Conservation (phyloP, 2,113 vertebrate genomes). For the Thamnaconus septentrionalis region DNA sequence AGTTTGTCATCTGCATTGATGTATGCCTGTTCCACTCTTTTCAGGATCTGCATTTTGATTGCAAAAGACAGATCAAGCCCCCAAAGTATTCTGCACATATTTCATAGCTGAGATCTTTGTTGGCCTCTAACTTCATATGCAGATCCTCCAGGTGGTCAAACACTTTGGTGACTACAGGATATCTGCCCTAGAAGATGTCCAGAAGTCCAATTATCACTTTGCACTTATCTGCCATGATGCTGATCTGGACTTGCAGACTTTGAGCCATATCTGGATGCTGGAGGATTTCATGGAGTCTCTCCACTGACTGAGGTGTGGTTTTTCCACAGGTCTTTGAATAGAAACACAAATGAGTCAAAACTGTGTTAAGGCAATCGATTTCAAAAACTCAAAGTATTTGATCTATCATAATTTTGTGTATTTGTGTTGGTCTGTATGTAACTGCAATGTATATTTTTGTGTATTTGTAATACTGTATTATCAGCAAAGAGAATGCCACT, state of each 20-base stretch:
- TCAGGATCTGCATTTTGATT: neutral
- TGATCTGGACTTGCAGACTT: no score
- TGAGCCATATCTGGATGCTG: no score
- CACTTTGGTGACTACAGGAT: neutral
- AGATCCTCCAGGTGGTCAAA: neutral
- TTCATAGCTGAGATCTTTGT: neutral
- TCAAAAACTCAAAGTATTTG: no score
- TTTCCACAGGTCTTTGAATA: no score
- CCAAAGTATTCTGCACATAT: neutral
- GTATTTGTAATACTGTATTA: no score
- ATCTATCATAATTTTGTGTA: no score
- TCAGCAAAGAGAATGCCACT: no score
- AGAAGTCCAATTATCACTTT: neutral
- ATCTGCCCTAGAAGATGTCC: conserved; percentile 1
- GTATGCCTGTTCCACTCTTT: neutral
- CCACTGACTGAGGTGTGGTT: neutral
- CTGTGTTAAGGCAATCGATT: no score
- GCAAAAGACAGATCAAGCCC: neutral
- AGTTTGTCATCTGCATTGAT: neutral
- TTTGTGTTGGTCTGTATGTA: no score
- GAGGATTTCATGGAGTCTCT: no score
- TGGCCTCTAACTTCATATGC: neutral
- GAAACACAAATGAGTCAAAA: no score
- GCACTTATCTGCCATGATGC: neutral
- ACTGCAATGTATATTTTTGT: no score